These are phyloP conservation scores for Uropetala carovei DNA, from an alignment of 2,888 invertebrate species.

Conservation along the genomic window DNA sequence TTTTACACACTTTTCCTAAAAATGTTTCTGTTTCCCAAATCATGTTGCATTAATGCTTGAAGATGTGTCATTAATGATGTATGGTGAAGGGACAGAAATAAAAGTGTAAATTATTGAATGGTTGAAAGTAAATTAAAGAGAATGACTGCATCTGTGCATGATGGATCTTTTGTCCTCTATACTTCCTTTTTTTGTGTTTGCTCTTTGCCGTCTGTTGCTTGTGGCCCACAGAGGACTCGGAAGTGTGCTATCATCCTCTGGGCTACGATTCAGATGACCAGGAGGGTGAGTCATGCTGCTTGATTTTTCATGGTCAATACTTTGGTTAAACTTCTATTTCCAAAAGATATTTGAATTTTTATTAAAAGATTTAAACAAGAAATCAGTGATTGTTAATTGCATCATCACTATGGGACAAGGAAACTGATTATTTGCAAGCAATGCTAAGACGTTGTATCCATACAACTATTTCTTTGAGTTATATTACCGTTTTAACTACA, in stretches of 20 bases:
- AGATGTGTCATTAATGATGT: constrained; percentile 3
- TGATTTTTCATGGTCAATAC: constrained; percentile 15
- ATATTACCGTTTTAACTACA: too few species aligned
- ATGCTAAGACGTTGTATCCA: too few species aligned
- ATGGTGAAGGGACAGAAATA: neutral
- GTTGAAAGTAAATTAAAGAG: neutral
- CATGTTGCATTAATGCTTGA: neutral
- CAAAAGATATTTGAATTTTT: neutral
- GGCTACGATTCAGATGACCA: constrained; percentile 65
- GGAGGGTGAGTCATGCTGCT: constrained; percentile 64
- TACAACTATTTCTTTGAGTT: too few species aligned
- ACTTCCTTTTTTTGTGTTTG: constrained; percentile 49
- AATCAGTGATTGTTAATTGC: too few species aligned
- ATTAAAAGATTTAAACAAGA: constrained; percentile 22
- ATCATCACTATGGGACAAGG: too few species aligned
- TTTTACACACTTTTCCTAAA: neutral
- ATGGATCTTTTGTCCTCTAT: constrained; percentile 52
- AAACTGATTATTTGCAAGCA: too few species aligned
- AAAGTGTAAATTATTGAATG: neutral
- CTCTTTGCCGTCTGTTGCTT: constrained; percentile 64
- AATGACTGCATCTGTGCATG: constrained; percentile 49
- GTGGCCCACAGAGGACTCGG: constrained; percentile 65
- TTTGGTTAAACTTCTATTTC: constrained; percentile 32
- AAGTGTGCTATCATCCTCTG: constrained; percentile 66
- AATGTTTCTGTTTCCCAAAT: constrained; percentile 7